Percentiles rank a stretch among this genome's conserved stretches.
These are phyloP conservation scores for Ostrea edulis DNA, from an alignment of 1,140 invertebrate species.

Conservation along the genomic window DNA sequence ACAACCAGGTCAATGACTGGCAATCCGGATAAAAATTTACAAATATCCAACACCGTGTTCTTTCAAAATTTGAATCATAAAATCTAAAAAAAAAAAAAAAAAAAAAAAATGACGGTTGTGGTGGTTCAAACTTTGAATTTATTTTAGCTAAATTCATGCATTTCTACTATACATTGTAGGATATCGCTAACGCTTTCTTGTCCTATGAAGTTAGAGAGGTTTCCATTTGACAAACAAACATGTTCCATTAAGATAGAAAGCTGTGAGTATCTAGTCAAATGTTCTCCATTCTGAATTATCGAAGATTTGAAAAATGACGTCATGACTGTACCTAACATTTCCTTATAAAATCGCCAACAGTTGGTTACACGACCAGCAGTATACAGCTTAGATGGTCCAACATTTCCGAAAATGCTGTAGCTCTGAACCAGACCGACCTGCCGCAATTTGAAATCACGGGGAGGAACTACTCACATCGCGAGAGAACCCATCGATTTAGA, in stretches of 20 bases:
- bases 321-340: neutral
- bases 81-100: neutral
- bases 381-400: conserved; percentile 67
- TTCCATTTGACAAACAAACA: conserved; percentile 95
- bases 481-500: conserved; percentile 24
- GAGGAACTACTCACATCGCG: conserved; percentile 11
- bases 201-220: conserved; percentile 96
- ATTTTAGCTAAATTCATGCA: neutral
- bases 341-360: conserved; percentile 51
- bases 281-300: neutral
- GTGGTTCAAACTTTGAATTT: neutral
- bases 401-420: conserved; percentile 46
- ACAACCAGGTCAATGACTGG: conserved; percentile 77
- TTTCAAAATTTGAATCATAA: neutral
- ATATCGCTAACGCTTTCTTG: conserved; percentile 81
- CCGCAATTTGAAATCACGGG: conserved; percentile 64
- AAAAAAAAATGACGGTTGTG: neutral
- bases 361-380: conserved; percentile 65
- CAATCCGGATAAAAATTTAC: neutral
- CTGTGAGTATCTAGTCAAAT: conserved; percentile 85
- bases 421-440: conserved; percentile 54
- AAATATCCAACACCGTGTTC: neutral
- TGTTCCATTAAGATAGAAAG: conserved; percentile 95
- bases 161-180: conserved; percentile 42
- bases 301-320: neutral